Percentiles rank a stretch among this genome's conserved stretches.
These are phyloP conservation scores for Heliothis subflexa DNA, from an alignment of 1,140 invertebrate genomes.

Conservation along the genomic window DNA sequence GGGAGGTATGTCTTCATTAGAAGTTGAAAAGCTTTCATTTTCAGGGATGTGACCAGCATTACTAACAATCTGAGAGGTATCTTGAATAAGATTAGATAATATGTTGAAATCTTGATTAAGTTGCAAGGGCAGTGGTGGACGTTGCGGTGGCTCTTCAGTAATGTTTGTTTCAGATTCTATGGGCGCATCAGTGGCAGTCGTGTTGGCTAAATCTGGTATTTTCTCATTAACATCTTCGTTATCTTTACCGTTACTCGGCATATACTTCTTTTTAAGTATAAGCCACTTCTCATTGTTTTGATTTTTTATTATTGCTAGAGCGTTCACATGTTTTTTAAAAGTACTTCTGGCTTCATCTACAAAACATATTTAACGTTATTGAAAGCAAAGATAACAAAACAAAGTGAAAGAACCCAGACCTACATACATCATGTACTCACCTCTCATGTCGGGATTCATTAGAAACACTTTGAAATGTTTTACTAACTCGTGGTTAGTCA, in stretches of 20 bases:
- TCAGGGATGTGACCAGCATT: constrained; percentile 42
- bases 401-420: constrained; percentile 1
- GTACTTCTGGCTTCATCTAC: constrained; percentile 93
- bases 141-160: constrained; percentile 88
- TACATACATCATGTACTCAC: constrained; percentile 83
- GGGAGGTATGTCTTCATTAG: constrained; percentile 70
- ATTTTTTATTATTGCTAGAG: constrained; percentile 93
- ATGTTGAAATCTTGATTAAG: constrained; percentile 79
- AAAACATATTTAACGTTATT: constrained; percentile 69
- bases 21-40: constrained; percentile 61
- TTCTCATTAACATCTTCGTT: constrained; percentile 65
- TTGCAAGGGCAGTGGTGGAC: constrained; percentile 88
- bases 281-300: constrained; percentile 94
- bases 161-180: constrained; percentile 69
- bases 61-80: constrained; percentile 51
- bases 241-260: constrained; percentile 67
- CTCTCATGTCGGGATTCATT: constrained; percentile 91
- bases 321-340: constrained; percentile 97
- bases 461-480: constrained; percentile 95
- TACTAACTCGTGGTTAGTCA: constrained; percentile 95
- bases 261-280: constrained; percentile 92
- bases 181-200: constrained; percentile 50
- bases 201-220: constrained; percentile 66
- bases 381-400: constrained; percentile 14
- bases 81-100: constrained; percentile 69